A percentile compares a stretch with the other conserved stretches of the same genome.
Conservation (phyloP, 1,140 invertebrate species). For the Brachionus angularis region DNA sequence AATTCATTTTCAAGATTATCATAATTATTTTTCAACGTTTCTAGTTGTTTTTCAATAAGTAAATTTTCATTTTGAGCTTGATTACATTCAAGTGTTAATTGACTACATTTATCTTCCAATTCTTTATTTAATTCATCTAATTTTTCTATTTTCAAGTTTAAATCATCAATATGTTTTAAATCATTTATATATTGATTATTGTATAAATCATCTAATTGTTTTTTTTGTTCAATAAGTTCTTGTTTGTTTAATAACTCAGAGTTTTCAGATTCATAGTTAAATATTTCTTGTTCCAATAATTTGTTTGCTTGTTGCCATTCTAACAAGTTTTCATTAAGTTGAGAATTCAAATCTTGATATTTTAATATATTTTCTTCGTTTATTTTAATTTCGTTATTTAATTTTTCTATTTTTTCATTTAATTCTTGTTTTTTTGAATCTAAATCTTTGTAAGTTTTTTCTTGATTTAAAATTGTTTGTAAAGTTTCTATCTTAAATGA, state of each 20-base stretch:
- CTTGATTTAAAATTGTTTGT: too few relatives aligned
- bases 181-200: too few relatives aligned
- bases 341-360: conserved; percentile 4
- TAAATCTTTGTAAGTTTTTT: background rate
- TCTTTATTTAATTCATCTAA: background rate
- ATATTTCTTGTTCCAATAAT: conserved; percentile 3
- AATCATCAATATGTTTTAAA: too few relatives aligned
- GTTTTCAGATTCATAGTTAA: too few relatives aligned
- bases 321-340: background rate
- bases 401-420: background rate
- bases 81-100: background rate
- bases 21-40: background rate
- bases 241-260: too few relatives aligned
- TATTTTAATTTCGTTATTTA: background rate
- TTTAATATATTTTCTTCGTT: background rate
- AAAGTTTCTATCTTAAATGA: too few relatives aligned
- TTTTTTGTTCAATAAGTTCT: too few relatives aligned
- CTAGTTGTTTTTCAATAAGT: background rate
- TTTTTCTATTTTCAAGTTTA: background rate
- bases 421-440: background rate
- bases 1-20: background rate
- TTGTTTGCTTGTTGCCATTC: conserved; percentile 40
- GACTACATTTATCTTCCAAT: background rate
- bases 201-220: too few relatives aligned
- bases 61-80: too few relatives aligned